A percentile compares a stretch with the other conserved stretches of the same genome.
These are phyloP conservation scores for Nasua narica DNA, from an alignment of 2,797 vertebrate species.

Conservation along the genomic window DNA sequence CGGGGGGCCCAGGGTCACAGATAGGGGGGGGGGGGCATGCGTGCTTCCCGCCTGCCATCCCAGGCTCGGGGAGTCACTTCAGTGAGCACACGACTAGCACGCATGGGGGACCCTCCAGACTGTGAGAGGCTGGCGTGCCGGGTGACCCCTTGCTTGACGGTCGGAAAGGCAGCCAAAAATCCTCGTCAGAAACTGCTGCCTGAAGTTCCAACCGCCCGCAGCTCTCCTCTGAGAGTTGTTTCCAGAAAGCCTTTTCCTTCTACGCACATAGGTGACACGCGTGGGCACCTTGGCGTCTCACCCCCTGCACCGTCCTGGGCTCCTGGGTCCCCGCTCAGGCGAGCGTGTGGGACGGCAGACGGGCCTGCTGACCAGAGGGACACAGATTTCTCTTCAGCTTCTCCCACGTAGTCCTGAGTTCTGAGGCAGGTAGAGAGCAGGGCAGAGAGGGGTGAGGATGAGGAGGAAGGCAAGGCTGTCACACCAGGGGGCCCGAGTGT, in stretches of 20 bases:
- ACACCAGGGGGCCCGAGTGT: fast-evolving
- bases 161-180: not conserved
- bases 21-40: fast-evolving
- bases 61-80: not conserved
- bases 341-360: not conserved
- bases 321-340: not conserved
- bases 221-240: not conserved
- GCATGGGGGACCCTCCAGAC: not conserved
- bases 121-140: not conserved
- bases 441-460: not conserved
- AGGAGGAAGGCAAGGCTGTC: not conserved
- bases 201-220: not conserved
- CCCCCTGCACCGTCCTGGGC: not conserved
- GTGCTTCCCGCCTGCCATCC: not conserved
- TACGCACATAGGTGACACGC: fast-evolving
- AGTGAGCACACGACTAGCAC: no score
- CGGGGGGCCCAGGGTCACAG: fast-evolving
- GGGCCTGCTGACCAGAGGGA: not conserved
- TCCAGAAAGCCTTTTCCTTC: not conserved
- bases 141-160: not conserved
- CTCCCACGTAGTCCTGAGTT: not conserved
- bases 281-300: not conserved
- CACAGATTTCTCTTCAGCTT: not conserved
- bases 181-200: not conserved
- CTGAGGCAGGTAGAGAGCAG: not conserved